Conservation (phyloP, 2,888 invertebrate genomes). For the Altica lythri region DNA sequence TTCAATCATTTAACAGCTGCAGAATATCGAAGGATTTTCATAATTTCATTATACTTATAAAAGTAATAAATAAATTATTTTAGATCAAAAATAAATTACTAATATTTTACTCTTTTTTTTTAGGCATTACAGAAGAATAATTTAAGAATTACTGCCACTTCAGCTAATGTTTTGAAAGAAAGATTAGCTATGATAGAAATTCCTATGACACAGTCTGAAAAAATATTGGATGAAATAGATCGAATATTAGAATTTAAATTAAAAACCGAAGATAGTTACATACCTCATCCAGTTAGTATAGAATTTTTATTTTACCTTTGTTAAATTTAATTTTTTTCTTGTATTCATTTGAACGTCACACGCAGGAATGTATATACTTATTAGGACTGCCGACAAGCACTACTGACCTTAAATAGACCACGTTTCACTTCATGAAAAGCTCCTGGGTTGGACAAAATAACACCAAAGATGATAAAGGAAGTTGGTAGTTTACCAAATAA, state of each 20-base stretch:
- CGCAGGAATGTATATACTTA: too few species aligned
- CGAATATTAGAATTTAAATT: conserved; percentile 38
- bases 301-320: conserved; percentile 3
- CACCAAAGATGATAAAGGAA: too few species aligned
- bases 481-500: too few species aligned
- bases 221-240: conserved; percentile 33
- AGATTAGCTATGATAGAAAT: not conserved
- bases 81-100: conserved; percentile 13
- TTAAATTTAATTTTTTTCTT: conserved; percentile 4
- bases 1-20: conserved; percentile 58
- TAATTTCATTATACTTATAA: conserved; percentile 56
- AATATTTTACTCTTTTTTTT: conserved; percentile 29
- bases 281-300: conserved; percentile 60
- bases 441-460: too few species aligned
- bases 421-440: too few species aligned
- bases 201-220: conserved; percentile 9
- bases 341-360: too few species aligned
- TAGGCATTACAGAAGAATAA: conserved; percentile 39
- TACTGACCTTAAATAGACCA: too few species aligned
- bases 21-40: conserved; percentile 56
- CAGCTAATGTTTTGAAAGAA: conserved; percentile 37
- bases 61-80: conserved; percentile 48
- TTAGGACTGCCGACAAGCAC: too few species aligned
- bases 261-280: conserved; percentile 46
- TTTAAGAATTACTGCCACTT: conserved; percentile 39